Conservation (phyloP, 2,797 vertebrate species). For the Hydrophis major region DNA sequence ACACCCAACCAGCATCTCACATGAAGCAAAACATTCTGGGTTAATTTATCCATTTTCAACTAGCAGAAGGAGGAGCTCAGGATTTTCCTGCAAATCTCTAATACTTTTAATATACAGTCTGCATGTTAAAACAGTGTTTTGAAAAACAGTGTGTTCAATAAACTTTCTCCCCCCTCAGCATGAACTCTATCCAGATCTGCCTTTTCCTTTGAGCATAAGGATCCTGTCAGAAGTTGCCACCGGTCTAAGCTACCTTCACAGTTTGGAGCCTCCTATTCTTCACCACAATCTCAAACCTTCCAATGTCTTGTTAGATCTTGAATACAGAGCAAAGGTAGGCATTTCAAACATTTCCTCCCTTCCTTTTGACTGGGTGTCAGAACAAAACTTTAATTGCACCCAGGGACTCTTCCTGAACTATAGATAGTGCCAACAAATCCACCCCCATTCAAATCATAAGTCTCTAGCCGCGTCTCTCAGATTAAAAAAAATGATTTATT, state of each 20-base stretch:
- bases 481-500: too few species aligned
- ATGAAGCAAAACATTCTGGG: background rate
- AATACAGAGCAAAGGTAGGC: constrained; percentile 71
- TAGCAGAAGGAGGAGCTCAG: background rate
- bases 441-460: too few species aligned
- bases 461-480: too few species aligned
- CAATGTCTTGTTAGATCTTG: constrained; percentile 69
- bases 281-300: constrained; percentile 70
- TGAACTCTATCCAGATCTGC: constrained; percentile 61
- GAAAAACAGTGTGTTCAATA: background rate
- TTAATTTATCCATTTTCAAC: background rate
- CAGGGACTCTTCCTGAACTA: background rate
- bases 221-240: constrained; percentile 68
- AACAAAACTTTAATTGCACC: background rate
- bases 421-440: background rate
- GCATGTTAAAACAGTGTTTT: background rate
- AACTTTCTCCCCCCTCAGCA: constrained; percentile 41
- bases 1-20: background rate
- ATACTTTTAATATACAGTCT: background rate
- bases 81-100: too few species aligned
- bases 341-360: background rate
- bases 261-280: constrained; percentile 42
- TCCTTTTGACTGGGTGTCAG: background rate
- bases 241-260: constrained; percentile 68
- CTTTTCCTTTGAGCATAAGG: constrained; percentile 56